Conservation (phyloP, 2,113 vertebrate species). For the Poeciliopsis turrubarensis region DNA sequence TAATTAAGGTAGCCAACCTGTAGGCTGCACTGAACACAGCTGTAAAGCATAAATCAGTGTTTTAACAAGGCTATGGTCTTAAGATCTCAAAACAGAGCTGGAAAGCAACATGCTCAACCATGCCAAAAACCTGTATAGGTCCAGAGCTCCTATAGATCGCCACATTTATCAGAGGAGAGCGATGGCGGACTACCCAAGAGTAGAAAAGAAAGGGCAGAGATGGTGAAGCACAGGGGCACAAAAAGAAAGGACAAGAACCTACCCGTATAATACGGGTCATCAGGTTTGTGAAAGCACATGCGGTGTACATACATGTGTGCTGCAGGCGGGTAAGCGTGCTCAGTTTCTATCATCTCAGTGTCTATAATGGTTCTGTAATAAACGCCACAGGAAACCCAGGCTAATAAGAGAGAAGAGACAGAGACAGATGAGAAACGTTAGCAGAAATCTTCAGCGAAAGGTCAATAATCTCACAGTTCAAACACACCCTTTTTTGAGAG, state of each 20-base stretch:
- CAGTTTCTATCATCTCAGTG: constrained; percentile 12
- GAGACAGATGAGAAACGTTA: not conserved
- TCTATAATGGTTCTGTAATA: constrained; percentile 17
- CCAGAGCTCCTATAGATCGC: constrained; percentile 81
- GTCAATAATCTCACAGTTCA: constrained; percentile 1
- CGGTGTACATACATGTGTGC: not conserved
- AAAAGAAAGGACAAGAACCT: constrained; percentile 54
- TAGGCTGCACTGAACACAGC: constrained; percentile 76
- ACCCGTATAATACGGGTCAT: constrained; percentile 67
- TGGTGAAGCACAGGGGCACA: constrained; percentile 45
- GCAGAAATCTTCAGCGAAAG: constrained; percentile 4
- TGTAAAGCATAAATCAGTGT: constrained; percentile 80
- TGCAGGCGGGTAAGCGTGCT: constrained; percentile 6
- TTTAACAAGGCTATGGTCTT: constrained; percentile 77
- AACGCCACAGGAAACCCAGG: constrained; percentile 3
- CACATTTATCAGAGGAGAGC: constrained; percentile 61
- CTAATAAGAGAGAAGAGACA: constrained; percentile 1
- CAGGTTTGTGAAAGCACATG: constrained; percentile 62
- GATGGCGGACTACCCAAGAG: constrained; percentile 52
- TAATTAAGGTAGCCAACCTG: constrained; percentile 76
- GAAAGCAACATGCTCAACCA: constrained; percentile 80
- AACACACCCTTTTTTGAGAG: constrained; percentile 2
- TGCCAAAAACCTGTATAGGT: constrained; percentile 90
- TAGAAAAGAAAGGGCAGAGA: constrained; percentile 32
- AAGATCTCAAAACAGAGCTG: constrained; percentile 86